phyloP scores from a whole-genome alignment of 2,888 invertebrate species.

The Chrysotoxum bicinctum region DNA sequence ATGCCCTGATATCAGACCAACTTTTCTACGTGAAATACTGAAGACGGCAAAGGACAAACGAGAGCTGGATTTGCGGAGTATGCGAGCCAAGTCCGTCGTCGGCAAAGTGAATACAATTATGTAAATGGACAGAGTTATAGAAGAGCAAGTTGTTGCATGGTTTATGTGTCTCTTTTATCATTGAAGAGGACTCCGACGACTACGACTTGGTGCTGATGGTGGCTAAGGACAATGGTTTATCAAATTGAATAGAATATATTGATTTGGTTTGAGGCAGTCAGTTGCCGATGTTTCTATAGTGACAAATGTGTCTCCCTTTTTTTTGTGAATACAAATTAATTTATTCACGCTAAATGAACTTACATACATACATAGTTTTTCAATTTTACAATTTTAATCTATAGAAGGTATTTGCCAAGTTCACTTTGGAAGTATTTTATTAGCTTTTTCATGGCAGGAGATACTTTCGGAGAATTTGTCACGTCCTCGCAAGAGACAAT shows the following conservation, averaged over 20 bases:
- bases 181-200: constrained; percentile 5
- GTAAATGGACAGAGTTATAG: constrained; percentile 58
- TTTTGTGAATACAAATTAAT: constrained; percentile 6
- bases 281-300: background rate
- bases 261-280: constrained; percentile 13
- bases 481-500: too few species aligned
- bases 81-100: background rate
- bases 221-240: constrained; percentile 35
- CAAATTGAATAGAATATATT: constrained; percentile 59
- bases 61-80: background rate
- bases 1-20: constrained; percentile 18
- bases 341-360: constrained; percentile 31
- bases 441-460: too few species aligned
- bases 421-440: too few species aligned
- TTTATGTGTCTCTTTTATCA: constrained; percentile 33
- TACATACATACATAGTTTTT: too few species aligned
- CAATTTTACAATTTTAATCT: too few species aligned
- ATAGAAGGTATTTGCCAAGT: too few species aligned
- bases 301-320: background rate
- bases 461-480: too few species aligned
- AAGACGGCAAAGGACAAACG: constrained; percentile 18
- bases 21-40: constrained; percentile 26
- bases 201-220: background rate
- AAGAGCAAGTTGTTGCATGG: constrained; percentile 63
- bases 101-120: constrained; percentile 65